phyloP scores from a whole-genome alignment of 2,113 vertebrate genomes.

The Notarius lentiginosus region DNA sequence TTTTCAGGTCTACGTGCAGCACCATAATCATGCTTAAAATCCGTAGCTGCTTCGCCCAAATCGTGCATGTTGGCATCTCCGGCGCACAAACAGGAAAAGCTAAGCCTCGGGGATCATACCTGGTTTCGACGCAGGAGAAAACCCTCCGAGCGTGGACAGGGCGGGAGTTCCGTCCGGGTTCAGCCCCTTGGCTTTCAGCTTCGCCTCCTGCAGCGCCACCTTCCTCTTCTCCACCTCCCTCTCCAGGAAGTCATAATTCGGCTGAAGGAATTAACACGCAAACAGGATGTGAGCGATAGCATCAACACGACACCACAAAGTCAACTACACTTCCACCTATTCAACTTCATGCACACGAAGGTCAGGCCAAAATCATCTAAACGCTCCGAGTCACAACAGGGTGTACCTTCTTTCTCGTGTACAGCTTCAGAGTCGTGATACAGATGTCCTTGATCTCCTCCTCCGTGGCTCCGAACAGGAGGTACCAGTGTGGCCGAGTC shows the following conservation, averaged over 20 bases:
- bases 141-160: conserved; percentile 87
- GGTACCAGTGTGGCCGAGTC: conserved; percentile 91
- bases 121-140: conserved; percentile 96
- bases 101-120: conserved; percentile 67
- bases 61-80: no score
- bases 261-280: conserved; percentile 67
- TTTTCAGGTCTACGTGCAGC: no score
- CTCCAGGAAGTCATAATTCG: conserved; percentile 93
- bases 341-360: background rate
- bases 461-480: conserved; percentile 90
- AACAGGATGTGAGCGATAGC: background rate
- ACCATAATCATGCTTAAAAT: no score
- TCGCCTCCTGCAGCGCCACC: conserved; percentile 90
- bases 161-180: conserved; percentile 97
- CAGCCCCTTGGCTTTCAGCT: conserved; percentile 95
- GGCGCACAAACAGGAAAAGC: no score
- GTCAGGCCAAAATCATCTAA: background rate
- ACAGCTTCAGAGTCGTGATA: conserved; percentile 88
- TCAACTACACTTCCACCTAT: background rate
- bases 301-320: background rate
- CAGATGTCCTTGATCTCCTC: conserved; percentile 96
- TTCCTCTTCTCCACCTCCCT: conserved; percentile 97
- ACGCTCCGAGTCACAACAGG: no score
- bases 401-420: conserved; percentile 90
- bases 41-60: no score